Percentiles rank a stretch among this genome's conserved stretches.
These are phyloP conservation scores for Azorinus chamasolen DNA, from an alignment of 2,888 invertebrate genomes.

Conservation along the genomic window DNA sequence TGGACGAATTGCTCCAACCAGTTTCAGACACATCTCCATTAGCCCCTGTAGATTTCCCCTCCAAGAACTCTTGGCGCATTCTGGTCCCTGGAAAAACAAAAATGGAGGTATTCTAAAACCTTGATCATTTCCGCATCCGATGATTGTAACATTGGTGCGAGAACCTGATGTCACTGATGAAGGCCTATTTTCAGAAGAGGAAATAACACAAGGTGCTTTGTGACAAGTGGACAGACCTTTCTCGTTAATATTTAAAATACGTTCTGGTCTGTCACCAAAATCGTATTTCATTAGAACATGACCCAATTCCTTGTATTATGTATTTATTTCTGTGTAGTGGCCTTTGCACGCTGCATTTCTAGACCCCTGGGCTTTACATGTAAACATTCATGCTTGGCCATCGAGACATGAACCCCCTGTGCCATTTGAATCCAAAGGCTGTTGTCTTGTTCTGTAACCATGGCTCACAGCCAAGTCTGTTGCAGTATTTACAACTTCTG, in stretches of 20 bases:
- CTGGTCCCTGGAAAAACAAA: too few relatives aligned
- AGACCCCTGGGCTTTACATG: background rate
- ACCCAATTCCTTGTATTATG: too few relatives aligned
- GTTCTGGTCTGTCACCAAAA: constrained; percentile 46
- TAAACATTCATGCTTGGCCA: background rate
- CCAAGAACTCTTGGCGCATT: too few relatives aligned
- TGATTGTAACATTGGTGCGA: too few relatives aligned
- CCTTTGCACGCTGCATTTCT: background rate
- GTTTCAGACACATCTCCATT: background rate
- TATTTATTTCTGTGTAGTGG: background rate
- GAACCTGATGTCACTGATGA: constrained; percentile 18
- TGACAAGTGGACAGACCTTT: constrained; percentile 39
- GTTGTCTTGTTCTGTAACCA: too few relatives aligned
- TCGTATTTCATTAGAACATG: constrained; percentile 37
- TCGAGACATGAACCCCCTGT: background rate
- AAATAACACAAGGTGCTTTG: constrained; percentile 14
- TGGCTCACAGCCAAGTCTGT: too few relatives aligned
- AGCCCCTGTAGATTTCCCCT: too few relatives aligned
- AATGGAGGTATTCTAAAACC: too few relatives aligned
- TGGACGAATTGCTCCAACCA: background rate
- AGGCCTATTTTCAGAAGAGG: constrained; percentile 5
- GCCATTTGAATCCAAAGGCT: background rate
- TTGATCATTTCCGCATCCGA: too few relatives aligned
- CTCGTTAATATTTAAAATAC: constrained; percentile 60
- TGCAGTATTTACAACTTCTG: too few relatives aligned